Base-by-base conservation (phyloP, 2,888 invertebrate species). In the Andricus quercusramuli region DNA sequence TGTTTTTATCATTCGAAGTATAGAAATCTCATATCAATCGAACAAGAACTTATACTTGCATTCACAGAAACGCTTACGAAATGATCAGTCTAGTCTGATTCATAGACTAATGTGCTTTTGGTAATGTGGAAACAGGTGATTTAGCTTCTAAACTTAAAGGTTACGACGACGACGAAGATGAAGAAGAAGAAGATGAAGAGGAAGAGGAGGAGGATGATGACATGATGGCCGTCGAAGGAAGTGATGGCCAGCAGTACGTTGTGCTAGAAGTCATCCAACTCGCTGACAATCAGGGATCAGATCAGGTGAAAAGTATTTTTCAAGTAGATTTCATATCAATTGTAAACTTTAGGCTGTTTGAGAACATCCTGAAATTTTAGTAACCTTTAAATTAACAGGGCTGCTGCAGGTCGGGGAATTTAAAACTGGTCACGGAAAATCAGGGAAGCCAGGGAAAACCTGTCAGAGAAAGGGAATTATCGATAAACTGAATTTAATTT, bases 211-310 rank as follows among this genome's bases (percentile, higher is more conserved):
- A 93, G 59, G 94, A 95, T 83, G 95, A 94, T 56, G 94, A 95
- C 79, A 94, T 95, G 92, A 94, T 96, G 93, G 94, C 95, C 8
- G 95, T 96, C 0, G 95, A 96, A 90, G 95, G 95, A 37, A 94
- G 95, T 9, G 96, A 96, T 91, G 97, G 97, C 0, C 96, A 97
- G 86, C 96, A 97, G 91, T 97, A 97, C 89, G 97, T 98, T 76
- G 97, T 98, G n/a, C 93, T 98, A 20, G 97, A 98, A 93, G 97
- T 98, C 15, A 97, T 98, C 67, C 97, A 97, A 87, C 92, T 97
- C 65, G 94, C 94, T 29, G 94, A 94, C 85, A 96, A 96, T 78
- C 96, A 96, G 86, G 96, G 95, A 84, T 94, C 94, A 8, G 95
- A 95, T 77, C 94, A 94, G 91, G 95, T 95, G 85, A n/a, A 20